Percentiles rank a stretch among this genome's conserved stretches.
Evolutionary conservation across 2,888 invertebrate genomes (phyloP).

Genomic region (Leucozona laternaria): DNA sequence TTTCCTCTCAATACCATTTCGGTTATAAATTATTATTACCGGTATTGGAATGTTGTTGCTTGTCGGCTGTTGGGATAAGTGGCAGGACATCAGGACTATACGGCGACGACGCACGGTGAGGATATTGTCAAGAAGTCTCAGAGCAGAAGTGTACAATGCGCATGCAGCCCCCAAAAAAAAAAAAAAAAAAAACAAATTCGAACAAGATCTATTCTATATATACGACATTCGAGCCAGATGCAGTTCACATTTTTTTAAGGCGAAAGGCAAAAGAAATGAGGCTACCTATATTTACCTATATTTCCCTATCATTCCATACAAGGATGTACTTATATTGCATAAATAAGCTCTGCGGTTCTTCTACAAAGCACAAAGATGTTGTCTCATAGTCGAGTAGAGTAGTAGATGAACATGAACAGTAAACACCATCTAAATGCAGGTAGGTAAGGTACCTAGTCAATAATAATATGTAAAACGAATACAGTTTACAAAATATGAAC

Average conservation of each 20-base stretch:
- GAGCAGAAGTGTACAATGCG: neutral
- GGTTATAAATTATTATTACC: conserved; percentile 74
- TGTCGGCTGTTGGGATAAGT: conserved; percentile 38
- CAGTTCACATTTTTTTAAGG: conserved; percentile 40
- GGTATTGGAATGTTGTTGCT: neutral
- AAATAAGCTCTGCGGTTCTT: conserved; percentile 44
- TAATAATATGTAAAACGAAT: conserved; percentile 58
- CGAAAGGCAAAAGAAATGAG: conserved; percentile 10
- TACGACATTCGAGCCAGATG: conserved; percentile 30
- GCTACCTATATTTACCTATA: neutral
- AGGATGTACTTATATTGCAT: neutral
- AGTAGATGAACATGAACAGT: too few species aligned
- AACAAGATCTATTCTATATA: neutral
- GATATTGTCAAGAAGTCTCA: conserved; percentile 33
- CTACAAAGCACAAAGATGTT: conserved; percentile 43
- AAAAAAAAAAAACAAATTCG: conserved; percentile 31
- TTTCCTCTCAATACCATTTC: conserved; percentile 73
- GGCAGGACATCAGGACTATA: conserved; percentile 56
- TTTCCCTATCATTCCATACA: neutral
- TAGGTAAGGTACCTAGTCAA: conserved; percentile 38
- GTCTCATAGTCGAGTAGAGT: conserved; percentile 2
- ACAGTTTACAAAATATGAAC: conserved; percentile 49
- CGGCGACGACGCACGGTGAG: conserved; percentile 50
- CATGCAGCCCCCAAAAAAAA: neutral
- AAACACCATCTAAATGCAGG: conserved; percentile 10